A percentile compares a stretch with the other conserved stretches of the same genome.
Conservation (phyloP, 2,797 vertebrate genomes). For the Hydrophis major region DNA sequence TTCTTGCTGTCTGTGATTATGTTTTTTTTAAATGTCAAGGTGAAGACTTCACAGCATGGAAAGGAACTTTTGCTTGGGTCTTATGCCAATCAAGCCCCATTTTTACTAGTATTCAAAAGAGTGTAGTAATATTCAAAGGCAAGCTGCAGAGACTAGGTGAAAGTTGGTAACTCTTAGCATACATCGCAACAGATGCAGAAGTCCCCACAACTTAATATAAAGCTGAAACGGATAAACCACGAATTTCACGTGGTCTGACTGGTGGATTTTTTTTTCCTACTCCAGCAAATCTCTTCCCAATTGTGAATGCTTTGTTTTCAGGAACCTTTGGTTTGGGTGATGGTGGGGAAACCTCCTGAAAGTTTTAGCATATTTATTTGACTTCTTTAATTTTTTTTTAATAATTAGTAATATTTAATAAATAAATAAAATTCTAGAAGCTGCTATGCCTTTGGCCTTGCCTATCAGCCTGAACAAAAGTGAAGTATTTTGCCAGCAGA, state of each 20-base stretch:
- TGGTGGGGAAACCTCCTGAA: neutral
- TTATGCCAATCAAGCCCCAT: neutral
- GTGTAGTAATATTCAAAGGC: neutral
- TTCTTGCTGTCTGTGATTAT: neutral
- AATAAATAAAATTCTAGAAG: neutral
- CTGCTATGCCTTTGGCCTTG: neutral
- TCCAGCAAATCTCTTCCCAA: neutral
- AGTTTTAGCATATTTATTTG: neutral
- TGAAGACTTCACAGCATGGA: neutral
- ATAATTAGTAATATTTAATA: neutral
- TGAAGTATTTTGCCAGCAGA: neutral
- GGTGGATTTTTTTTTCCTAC: neutral
- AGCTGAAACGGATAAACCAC: neutral
- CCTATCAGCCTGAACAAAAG: neutral
- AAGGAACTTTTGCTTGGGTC: neutral
- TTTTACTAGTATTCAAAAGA: too few relatives aligned
- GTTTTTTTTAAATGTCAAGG: neutral
- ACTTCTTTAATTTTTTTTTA: neutral
- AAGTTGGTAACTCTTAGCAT: neutral
- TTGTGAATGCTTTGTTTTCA: neutral
- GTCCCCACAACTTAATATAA: neutral
- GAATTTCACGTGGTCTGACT: neutral
- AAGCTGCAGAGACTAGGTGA: neutral
- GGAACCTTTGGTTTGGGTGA: neutral
- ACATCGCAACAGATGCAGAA: neutral